Conservation (phyloP, 2,888 invertebrate species). For the Dyspetes luteomarginatus region DNA sequence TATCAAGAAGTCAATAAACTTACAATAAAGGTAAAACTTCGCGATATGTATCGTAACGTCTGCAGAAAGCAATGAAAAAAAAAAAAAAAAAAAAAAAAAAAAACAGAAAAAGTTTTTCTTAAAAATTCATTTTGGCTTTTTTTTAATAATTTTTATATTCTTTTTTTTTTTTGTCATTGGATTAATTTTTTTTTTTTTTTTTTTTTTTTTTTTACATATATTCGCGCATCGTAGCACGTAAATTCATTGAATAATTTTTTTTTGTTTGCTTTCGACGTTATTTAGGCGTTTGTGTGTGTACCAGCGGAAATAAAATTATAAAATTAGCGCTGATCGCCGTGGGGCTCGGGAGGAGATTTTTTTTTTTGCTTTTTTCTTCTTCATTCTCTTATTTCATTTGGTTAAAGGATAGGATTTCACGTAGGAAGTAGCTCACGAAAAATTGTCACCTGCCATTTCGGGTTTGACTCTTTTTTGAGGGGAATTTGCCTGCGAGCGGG, state of each 20-base stretch:
- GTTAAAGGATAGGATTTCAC: constrained; percentile 53
- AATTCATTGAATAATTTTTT: constrained; percentile 60
- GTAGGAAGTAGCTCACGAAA: constrained; percentile 79
- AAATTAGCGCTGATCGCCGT: constrained; percentile 60
- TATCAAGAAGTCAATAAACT: constrained; percentile 41
- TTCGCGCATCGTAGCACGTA: constrained; percentile 40
- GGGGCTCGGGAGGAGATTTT: constrained; percentile 49
- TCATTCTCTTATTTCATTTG: too few relatives aligned
- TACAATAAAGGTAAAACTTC: constrained; percentile 54
- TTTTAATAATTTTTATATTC: constrained; percentile 72
- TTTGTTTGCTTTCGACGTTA: constrained; percentile 49
- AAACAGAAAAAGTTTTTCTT: too few relatives aligned
- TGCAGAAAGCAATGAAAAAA: constrained; percentile 64
- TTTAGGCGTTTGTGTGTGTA: constrained; percentile 70
- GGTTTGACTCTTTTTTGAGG: constrained; percentile 81
- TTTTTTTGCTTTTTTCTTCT: constrained; percentile 58
- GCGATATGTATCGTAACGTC: constrained; percentile 68
- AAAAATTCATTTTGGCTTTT: constrained; percentile 72
- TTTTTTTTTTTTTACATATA: constrained; percentile 70
- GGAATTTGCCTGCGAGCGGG: constrained; percentile 77
- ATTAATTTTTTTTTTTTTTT: constrained; percentile 24
- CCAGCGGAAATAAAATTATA: constrained; percentile 76
- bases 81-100: too few relatives aligned
- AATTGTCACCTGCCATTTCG: constrained; percentile 80
- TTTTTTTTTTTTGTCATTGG: constrained; percentile 64